Conservation (phyloP, 2,888 invertebrate species). For the Tromatobia lineatoria region DNA sequence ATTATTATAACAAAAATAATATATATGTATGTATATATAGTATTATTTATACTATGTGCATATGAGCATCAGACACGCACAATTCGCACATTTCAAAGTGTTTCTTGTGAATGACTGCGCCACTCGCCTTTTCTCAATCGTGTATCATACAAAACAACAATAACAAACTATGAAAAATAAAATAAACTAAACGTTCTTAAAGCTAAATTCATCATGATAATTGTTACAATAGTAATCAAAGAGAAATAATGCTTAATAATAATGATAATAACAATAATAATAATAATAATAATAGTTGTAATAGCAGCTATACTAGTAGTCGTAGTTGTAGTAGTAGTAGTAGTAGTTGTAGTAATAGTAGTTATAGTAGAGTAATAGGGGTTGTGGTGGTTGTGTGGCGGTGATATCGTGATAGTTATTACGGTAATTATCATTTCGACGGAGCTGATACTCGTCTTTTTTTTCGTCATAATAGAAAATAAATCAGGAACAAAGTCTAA, state of each 20-base stretch:
- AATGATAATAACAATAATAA: conserved; percentile 22
- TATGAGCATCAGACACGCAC: conserved; percentile 69
- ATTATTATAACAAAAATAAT: conserved; percentile 83
- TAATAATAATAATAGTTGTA: conserved; percentile 37
- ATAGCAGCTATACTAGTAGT: conserved; percentile 70
- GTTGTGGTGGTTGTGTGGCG: conserved; percentile 16
- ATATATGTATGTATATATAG: conserved; percentile 69
- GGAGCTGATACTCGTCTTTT: not conserved
- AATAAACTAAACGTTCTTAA: conserved; percentile 72
- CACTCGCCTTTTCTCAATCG: conserved; percentile 68
- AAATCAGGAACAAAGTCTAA: conserved; percentile 4
- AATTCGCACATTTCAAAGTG: conserved; percentile 23
- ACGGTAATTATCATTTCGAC: not conserved
- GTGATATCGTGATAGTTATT: conserved; percentile 21
- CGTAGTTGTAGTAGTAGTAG: conserved; percentile 82
- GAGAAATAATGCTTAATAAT: conserved; percentile 65
- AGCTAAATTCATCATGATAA: conserved; percentile 67
- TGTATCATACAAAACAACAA: conserved; percentile 83
- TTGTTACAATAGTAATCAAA: conserved; percentile 71
- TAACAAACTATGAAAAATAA: conserved; percentile 83
- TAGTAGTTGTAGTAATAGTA: conserved; percentile 77
- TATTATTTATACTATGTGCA: conserved; percentile 63
- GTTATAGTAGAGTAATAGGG: conserved; percentile 73
- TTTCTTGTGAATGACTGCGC: conserved; percentile 34
- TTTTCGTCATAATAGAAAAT: not conserved